phyloP scores from a whole-genome alignment of 2,797 vertebrate species.

The Capromys pilorides region DNA sequence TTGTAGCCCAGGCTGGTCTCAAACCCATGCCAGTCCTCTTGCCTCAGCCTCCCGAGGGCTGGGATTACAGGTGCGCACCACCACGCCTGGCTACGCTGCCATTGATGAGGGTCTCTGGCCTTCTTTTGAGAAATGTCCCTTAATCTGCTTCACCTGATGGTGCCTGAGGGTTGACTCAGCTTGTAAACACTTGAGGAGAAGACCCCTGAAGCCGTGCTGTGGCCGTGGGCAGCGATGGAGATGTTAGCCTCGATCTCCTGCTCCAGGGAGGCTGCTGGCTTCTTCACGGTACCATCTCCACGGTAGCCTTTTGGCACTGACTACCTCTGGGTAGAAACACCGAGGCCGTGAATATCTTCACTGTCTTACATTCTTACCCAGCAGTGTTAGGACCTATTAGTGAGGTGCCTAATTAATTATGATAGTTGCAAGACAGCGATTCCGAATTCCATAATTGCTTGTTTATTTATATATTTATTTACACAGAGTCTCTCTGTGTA shows the following conservation, averaged over 20 bases:
- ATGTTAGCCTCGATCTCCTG: neutral
- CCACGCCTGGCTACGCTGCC: neutral
- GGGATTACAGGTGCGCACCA: too few species aligned
- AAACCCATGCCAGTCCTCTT: too few species aligned
- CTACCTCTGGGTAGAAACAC: too few species aligned
- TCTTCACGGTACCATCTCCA: neutral
- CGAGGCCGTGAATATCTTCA: too few species aligned
- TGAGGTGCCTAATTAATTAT: neutral
- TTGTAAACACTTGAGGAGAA: neutral
- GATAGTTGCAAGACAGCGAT: neutral
- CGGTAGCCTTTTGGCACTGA: too few species aligned
- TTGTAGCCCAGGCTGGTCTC: too few species aligned
- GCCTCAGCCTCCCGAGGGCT: too few species aligned
- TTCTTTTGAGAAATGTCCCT: neutral
- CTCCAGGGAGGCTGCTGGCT: neutral
- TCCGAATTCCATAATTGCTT: neutral
- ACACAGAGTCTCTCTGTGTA: too few species aligned
- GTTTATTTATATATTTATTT: too few species aligned
- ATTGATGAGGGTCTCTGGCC: neutral
- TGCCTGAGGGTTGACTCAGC: neutral
- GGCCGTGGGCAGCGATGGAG: neutral
- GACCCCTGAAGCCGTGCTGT: too few species aligned
- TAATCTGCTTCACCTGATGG: neutral
- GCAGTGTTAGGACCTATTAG: too few species aligned
- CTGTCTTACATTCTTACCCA: too few species aligned